A percentile compares a stretch with the other conserved stretches of the same genome.
These are phyloP conservation scores for Pituophis catenifer DNA, from an alignment of 2,113 vertebrate genomes.

Conservation along the genomic window DNA sequence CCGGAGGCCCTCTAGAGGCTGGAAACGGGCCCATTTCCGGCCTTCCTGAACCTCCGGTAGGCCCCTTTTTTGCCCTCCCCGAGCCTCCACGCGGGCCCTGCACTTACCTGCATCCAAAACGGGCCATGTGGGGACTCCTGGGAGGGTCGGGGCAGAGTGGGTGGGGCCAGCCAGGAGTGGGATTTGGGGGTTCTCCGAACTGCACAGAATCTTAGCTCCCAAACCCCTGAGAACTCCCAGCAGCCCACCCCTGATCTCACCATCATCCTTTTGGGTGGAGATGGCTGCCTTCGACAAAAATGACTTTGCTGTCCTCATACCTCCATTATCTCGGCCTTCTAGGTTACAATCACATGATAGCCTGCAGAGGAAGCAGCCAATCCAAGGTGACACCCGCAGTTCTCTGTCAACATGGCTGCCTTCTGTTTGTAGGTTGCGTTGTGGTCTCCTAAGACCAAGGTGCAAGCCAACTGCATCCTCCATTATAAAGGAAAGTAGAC, in stretches of 20 bases:
- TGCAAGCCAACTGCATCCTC: slow-evolving; percentile 68
- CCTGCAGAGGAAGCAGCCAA: slow-evolving; percentile 47
- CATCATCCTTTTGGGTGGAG: background rate
- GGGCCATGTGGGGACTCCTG: too few species aligned
- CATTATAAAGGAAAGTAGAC: slow-evolving; percentile 8
- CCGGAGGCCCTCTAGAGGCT: too few species aligned
- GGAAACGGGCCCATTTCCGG: too few species aligned
- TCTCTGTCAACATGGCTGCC: slow-evolving; percentile 26
- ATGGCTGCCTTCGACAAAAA: rapidly evolving
- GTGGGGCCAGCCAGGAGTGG: too few species aligned
- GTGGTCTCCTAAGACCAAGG: slow-evolving; percentile 59
- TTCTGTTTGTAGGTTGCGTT: slow-evolving; percentile 47
- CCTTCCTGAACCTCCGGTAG: too few species aligned
- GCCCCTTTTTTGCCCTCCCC: too few species aligned
- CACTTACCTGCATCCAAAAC: too few species aligned
- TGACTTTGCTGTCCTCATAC: slow-evolving; percentile 53
- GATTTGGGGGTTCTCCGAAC: too few species aligned
- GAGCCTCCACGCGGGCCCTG: too few species aligned
- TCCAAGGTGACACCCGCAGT: slow-evolving; percentile 24
- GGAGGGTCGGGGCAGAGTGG: too few species aligned
- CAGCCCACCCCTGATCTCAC: slow-evolving; percentile 2
- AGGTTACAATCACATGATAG: slow-evolving; percentile 59
- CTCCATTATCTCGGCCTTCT: slow-evolving; percentile 60
- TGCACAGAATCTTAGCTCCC: too few species aligned
- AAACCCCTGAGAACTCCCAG: too few species aligned